Evolutionary conservation across 2,113 vertebrate species (phyloP), one percentile per base, ranked within the genome.

Genomic region (Gymnorhina tibicen): DNA sequence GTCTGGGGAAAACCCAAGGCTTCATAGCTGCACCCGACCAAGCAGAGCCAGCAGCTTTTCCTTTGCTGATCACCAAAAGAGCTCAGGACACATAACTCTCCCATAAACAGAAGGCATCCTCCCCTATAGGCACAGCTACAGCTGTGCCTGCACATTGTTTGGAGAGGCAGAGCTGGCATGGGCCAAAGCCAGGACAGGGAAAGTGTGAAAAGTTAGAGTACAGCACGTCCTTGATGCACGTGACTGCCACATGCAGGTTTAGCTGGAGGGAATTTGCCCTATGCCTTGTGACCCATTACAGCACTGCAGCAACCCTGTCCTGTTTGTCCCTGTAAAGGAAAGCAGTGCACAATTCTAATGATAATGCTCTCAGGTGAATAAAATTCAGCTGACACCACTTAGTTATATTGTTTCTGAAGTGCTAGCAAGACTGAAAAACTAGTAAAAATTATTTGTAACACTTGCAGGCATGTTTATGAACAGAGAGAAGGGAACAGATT

Each of bases 351-450:
- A 58, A 50, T 85, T 82, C 72, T 69, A 94, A 82, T 0, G 3
- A 52, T 58, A 89, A 35, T 59, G 72, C 42, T 83, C 75, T 93
- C 78, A 63, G 33, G 78, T 79, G 81, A 91, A 95, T 85, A 87
- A 93, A 95, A 97, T 94, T 47, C 78, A 93, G 58, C 74, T 94
- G 92, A 91, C 27, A 42, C 59, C 72, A 59, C 70, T 87, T 85
- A 82, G 62, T 84, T 86, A 74, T 63, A 74, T 30, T 77, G 63
- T 55, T 74, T 87, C 59, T 83, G 59, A 77, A 90, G 55, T 67
- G 59, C 75, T 50, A 87, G 49, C 22, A 91, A 83, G 70, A 75
- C 58, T 73, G n/a, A 91, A 95, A 91, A 83, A 75, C 42, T 64
- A 70, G 39, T 85, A 87, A 95, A 92, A 92, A 58, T 39, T 91